Percentiles rank a stretch among this genome's conserved stretches.
These are phyloP conservation scores for Euglossa dilemma DNA, from an alignment of 1,140 invertebrate species.

Conservation along the genomic window DNA sequence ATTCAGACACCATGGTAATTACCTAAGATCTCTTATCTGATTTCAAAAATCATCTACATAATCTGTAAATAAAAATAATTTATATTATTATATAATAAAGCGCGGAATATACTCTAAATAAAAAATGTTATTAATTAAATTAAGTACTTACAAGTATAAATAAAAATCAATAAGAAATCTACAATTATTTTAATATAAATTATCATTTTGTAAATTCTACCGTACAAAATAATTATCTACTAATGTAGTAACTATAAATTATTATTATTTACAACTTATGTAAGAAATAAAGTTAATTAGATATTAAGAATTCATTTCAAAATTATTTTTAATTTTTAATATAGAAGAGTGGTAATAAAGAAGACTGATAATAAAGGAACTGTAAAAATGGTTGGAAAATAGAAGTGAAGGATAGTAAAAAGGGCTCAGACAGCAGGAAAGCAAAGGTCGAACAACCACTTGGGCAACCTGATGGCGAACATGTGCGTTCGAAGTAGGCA, in stretches of 20 bases:
- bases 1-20: background rate
- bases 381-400: background rate
- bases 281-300: too few relatives aligned
- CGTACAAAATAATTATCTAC: too few relatives aligned
- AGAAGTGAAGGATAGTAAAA: background rate
- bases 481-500: constrained; percentile 30
- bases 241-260: too few relatives aligned
- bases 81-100: background rate
- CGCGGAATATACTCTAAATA: background rate
- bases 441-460: constrained; percentile 27
- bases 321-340: background rate
- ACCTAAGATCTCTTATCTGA: background rate
- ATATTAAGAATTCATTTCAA: too few relatives aligned
- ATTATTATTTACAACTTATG: too few relatives aligned
- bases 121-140: background rate
- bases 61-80: background rate
- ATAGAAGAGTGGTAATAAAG: background rate
- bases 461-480: constrained; percentile 29
- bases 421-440: background rate
- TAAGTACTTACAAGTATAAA: background rate
- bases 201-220: too few relatives aligned
- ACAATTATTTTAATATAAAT: too few relatives aligned
- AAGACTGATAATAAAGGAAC: too few relatives aligned
- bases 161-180: too few relatives aligned
- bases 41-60: background rate